phyloP scores from a whole-genome alignment of 2,888 invertebrate genomes.

The Meteorus cinctellus region DNA sequence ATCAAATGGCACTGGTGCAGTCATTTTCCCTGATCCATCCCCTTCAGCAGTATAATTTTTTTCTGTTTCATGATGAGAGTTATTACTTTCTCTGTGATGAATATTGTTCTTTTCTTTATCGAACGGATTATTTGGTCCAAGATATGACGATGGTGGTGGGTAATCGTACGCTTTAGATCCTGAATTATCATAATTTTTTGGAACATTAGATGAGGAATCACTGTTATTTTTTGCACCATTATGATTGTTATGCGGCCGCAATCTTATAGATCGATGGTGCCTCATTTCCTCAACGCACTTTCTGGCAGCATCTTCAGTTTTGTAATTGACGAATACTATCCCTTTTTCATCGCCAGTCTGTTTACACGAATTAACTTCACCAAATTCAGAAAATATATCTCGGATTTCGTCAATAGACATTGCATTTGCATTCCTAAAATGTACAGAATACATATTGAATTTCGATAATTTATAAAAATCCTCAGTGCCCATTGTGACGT shows the following conservation, averaged over 20 bases:
- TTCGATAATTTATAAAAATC: conserved; percentile 29
- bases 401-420: conserved; percentile 47
- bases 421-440: conserved; percentile 40
- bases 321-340: conserved; percentile 58
- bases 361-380: conserved; percentile 50
- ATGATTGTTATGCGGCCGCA: conserved; percentile 14
- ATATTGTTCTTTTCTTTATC: neutral
- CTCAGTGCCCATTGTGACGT: conserved; percentile 18
- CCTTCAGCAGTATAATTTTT: neutral
- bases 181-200: neutral
- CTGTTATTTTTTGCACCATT: conserved; percentile 12
- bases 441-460: conserved; percentile 30
- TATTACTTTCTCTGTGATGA: neutral
- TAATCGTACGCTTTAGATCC: neutral
- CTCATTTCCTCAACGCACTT: conserved; percentile 46
- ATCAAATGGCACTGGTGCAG: neutral
- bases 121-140: neutral
- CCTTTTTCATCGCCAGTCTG: conserved; percentile 53
- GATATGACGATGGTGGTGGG: neutral
- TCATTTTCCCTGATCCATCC: neutral
- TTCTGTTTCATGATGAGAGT: neutral
- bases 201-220: neutral
- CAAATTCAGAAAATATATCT: conserved; percentile 57
- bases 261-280: conserved; percentile 36
- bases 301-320: conserved; percentile 41